Conservation (phyloP, 2,113 vertebrate genomes). For the Myocastor coypus region DNA sequence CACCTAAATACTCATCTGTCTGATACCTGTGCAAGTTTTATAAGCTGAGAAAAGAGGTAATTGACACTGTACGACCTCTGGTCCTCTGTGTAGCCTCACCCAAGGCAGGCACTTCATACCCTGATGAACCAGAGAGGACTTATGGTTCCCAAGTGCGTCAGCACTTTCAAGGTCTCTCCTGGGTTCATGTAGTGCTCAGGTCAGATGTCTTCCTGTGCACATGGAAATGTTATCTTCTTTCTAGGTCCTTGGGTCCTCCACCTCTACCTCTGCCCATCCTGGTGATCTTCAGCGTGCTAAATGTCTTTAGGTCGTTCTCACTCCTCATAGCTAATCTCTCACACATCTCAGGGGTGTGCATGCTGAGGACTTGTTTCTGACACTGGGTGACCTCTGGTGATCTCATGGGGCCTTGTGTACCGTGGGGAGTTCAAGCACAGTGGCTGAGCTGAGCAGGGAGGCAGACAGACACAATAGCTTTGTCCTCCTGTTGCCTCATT, state of each 20-base stretch:
- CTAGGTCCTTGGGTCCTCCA: background rate
- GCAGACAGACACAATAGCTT: background rate
- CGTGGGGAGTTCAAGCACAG: background rate
- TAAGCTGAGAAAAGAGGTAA: background rate
- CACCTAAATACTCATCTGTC: background rate
- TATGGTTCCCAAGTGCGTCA: background rate
- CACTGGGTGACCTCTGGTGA: background rate
- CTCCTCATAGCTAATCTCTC: background rate
- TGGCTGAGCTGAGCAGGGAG: background rate
- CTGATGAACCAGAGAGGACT: rapidly evolving
- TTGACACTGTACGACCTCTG: background rate
- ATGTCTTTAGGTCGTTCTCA: background rate
- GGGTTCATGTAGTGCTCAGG: background rate
- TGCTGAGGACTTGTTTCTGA: background rate
- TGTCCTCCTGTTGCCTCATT: background rate
- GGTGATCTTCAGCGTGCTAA: background rate
- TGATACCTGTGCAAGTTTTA: background rate
- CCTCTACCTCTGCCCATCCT: too few species aligned
- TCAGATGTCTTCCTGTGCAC: too few species aligned
- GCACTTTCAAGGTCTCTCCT: background rate
- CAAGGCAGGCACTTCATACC: background rate
- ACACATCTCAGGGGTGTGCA: background rate
- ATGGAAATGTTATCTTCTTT: background rate
- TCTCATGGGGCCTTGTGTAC: background rate
- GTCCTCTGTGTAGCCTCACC: background rate